A percentile compares a stretch with the other conserved stretches of the same genome.
Conservation (phyloP, 2,888 invertebrate genomes). For the Drosophila austrosaltans region DNA sequence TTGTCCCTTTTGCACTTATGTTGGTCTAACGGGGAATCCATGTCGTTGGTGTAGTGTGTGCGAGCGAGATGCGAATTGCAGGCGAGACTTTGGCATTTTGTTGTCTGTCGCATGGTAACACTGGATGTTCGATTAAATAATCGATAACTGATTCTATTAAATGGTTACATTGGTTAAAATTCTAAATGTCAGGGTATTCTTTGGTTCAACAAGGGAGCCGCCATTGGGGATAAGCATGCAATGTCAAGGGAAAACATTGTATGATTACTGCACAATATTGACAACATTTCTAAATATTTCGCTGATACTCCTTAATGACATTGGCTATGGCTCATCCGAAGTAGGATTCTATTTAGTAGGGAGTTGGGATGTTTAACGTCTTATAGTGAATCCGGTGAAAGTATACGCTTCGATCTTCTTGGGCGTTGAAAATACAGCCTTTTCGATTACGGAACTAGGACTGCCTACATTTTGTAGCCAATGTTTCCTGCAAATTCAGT, state of each 20-base stretch:
- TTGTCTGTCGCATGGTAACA: slow-evolving; percentile 8
- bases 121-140: not conserved
- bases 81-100: slow-evolving; percentile 55
- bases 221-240: not conserved
- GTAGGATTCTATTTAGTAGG: not conserved
- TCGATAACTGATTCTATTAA: not conserved
- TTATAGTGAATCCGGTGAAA: slow-evolving; percentile 85
- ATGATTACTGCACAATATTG: not conserved
- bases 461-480: slow-evolving; percentile 88
- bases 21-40: slow-evolving; percentile 37
- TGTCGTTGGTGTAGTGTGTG: slow-evolving; percentile 55
- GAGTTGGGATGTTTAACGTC: slow-evolving; percentile 54
- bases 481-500: slow-evolving; percentile 69
- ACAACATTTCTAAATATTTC: not conserved
- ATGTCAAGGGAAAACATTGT: not conserved
- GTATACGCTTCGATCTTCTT: slow-evolving; percentile 85
- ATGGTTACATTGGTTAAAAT: too few species aligned
- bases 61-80: slow-evolving; percentile 58
- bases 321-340: not conserved
- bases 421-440: slow-evolving; percentile 88
- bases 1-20: slow-evolving; percentile 50
- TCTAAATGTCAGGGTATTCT: not conserved
- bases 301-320: not conserved
- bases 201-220: not conserved
- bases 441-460: slow-evolving; percentile 89